phyloP scores from a whole-genome alignment of 2,113 vertebrate species.

The human region GRCh38 chr2:126184001-126184500 shows the following conservation, averaged over 20 bases:
- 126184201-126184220: neutral
- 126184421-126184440: neutral
- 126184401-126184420: neutral
- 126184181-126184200: neutral
- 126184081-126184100: neutral
- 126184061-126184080: neutral
- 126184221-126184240: neutral
- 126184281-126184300: neutral
- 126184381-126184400: neutral
- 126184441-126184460: neutral
- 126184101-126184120: neutral
- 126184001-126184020: too few species aligned
- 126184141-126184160: neutral
- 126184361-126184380: accelerated
- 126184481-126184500: neutral
- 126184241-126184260: neutral
- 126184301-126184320: neutral
- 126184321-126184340: neutral
- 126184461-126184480: neutral
- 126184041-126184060: too few species aligned
- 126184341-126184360: neutral
- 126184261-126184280: neutral
- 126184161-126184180: neutral
- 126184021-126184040: too few species aligned
- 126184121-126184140: neutral